Evolutionary conservation across 2,888 invertebrate species (phyloP).

Genomic region (Unio delphinus): DNA sequence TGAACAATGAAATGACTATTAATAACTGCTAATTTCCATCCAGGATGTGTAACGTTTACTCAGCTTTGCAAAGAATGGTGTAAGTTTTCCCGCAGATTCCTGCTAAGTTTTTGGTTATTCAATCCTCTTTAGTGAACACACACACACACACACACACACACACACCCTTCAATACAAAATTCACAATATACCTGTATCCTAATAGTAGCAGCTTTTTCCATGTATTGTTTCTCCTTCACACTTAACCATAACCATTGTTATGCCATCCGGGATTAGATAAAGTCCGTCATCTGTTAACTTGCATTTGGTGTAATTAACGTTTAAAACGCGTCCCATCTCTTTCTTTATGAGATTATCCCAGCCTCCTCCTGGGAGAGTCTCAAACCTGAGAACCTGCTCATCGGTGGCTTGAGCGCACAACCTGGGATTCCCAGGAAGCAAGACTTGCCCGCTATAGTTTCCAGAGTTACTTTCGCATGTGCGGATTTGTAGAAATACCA

Average conservation of each 20-base stretch:
- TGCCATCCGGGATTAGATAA: conserved; percentile 56
- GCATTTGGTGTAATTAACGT: conserved; percentile 51
- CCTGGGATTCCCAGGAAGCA: conserved; percentile 15
- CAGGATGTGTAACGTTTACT: too few species aligned
- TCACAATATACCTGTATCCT: conserved; percentile 31
- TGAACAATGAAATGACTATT: too few species aligned
- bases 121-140: too few species aligned
- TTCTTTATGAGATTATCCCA: conserved; percentile 63
- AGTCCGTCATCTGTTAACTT: conserved; percentile 53
- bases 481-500: too few species aligned
- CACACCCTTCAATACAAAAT: too few species aligned
- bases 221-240: conserved; percentile 33
- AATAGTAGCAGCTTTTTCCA: conserved; percentile 36
- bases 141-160: too few species aligned
- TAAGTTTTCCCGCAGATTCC: too few species aligned
- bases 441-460: too few species aligned
- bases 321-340: conserved; percentile 45
- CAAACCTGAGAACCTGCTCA: conserved; percentile 24
- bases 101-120: too few species aligned
- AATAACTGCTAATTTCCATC: too few species aligned
- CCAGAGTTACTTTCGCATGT: too few species aligned
- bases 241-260: conserved; percentile 44
- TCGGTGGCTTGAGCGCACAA: conserved; percentile 7
- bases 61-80: too few species aligned
- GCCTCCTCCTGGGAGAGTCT: conserved; percentile 58